Evolutionary conservation across 1,140 invertebrate species (phyloP).

Genomic region (Neodiprion virginianus): DNA sequence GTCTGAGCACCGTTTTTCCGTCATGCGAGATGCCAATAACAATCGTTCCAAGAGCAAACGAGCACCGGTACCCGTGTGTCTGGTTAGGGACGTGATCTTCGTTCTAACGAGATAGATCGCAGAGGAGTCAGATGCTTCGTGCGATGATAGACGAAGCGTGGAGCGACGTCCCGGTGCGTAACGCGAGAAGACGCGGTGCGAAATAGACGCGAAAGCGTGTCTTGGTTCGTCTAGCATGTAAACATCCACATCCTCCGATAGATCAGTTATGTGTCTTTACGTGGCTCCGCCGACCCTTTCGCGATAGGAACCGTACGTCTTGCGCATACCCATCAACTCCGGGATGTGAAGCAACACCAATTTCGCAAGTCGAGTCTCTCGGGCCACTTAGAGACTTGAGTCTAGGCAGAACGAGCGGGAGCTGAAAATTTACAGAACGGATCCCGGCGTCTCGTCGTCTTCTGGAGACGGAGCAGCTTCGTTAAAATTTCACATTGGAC

Average conservation of each 20-base stretch:
- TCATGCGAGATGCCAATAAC: too few species aligned
- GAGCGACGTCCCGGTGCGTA: too few species aligned
- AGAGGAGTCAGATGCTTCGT: too few species aligned
- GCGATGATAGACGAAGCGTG: too few species aligned
- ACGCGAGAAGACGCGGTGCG: not conserved
- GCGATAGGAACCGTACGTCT: not conserved
- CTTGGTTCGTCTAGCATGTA: not conserved
- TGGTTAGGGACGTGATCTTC: too few species aligned
- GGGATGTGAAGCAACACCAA: not conserved
- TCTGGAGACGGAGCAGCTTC: too few species aligned
- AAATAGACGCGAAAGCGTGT: not conserved
- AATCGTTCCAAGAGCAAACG: too few species aligned
- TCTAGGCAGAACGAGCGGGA: not conserved
- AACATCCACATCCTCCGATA: not conserved
- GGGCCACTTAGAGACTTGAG: not conserved
- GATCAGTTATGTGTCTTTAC: not conserved
- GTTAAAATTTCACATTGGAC: too few species aligned
- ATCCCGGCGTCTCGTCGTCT: not conserved
- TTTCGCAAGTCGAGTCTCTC: not conserved
- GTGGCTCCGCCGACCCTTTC: not conserved
- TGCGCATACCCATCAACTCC: not conserved
- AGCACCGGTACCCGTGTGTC: too few species aligned
- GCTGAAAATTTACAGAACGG: not conserved
- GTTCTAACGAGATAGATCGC: too few species aligned
- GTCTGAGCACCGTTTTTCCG: too few species aligned